Evolutionary conservation across 2,888 invertebrate species (phyloP), one percentile per base, ranked within the genome.

Genomic region (Hydroisotoma schaefferi): DNA sequence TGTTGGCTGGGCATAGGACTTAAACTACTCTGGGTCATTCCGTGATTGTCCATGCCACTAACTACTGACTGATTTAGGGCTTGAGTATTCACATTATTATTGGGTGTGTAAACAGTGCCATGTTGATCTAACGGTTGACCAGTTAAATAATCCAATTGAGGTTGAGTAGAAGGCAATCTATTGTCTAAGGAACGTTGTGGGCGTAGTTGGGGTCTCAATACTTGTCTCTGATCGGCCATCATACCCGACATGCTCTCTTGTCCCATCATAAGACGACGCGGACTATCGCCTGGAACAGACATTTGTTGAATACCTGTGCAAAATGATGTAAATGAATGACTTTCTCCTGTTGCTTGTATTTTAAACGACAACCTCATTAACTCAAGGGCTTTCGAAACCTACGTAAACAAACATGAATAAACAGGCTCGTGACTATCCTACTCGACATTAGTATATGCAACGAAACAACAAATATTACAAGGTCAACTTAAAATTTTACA

Each of bases 161-260:
- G 47, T 43, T 57, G 60, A 33, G 59, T 62, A 23, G 47, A 63
- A 52, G 69, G 68, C 57, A 70, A 56, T 67, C 73, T 65, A 60
- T 71, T 73, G 61, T 73, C 73, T 23, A 73, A 56, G 5, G 73
- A 71, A 33, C 69, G 59, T 59, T 73, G 73, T 8, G 70, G 67
- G 61, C 70, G 56, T 6, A 71, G 68, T 57, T 71, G 72, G 65
- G 70, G 68, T 56, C 73, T 61, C 49, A 65, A 51, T 27, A 63
- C 29, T 48, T 64, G 65, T 62, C 68, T 61, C 40, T 49, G 69
- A 59, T 68, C 68, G 20, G 56, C 54, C 26, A 59, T 61, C 20
- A 55, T 47, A 10, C 62, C 59, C 46, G 26, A 49, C 55, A 57
- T 28, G 27, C 29, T 54, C 29, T 69, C 69, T 44, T 67, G 70